Conservation (phyloP, 2,888 invertebrate genomes). For the Sarcophaga rosellei region DNA sequence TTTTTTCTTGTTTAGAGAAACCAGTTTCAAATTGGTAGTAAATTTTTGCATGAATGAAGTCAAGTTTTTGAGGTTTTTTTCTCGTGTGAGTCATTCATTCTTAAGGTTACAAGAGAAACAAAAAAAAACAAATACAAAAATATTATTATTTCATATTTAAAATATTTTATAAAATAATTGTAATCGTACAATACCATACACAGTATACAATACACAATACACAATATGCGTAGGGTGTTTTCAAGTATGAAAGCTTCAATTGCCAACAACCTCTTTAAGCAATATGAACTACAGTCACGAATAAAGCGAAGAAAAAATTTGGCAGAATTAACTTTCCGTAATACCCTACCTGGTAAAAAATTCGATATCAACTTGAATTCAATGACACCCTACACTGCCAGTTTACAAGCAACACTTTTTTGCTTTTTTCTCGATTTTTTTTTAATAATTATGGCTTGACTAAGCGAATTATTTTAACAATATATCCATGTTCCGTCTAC, state of each 20-base stretch:
- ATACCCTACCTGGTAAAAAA: too few species aligned
- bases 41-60: conserved; percentile 21
- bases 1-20: neutral
- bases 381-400: too few species aligned
- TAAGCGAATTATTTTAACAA: neutral
- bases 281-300: too few species aligned
- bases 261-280: neutral
- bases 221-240: conserved; percentile 27
- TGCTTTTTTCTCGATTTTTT: too few species aligned
- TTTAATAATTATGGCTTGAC: neutral
- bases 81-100: too few species aligned
- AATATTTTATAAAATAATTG: neutral
- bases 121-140: too few species aligned
- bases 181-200: neutral
- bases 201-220: neutral
- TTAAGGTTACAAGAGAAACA: too few species aligned
- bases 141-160: too few species aligned
- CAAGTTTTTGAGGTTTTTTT: neutral
- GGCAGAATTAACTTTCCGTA: too few species aligned
- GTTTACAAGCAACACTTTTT: too few species aligned
- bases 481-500: neutral
- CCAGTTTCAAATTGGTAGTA: neutral
- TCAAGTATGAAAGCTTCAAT: conserved; percentile 33
- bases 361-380: too few species aligned
- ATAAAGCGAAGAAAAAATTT: too few species aligned